Base-by-base conservation (phyloP, 2,888 invertebrate genomes). In the Amiota communis region DNA sequence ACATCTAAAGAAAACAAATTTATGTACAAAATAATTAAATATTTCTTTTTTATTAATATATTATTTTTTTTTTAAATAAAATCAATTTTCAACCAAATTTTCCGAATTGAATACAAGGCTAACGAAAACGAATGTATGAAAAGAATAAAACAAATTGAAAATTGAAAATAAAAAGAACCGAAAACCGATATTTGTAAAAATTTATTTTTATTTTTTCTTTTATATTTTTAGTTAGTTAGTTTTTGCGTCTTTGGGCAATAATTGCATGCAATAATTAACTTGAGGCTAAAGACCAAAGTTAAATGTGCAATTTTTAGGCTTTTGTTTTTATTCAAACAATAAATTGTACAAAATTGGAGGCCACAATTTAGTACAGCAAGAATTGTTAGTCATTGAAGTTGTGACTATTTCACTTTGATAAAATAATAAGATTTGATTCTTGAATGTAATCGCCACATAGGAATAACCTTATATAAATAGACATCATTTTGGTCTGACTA, bases 41-140 rank as follows among this genome's bases (percentile, higher is more conserved):
- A 6, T 6, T 36, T 36, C 6, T 36, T 36, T 36, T 36, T 36
- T n/a, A n/a, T 36, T 2, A 36, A 36, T 36, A 36, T 36, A 4
- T 36, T 36, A 53, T 53, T 10, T 53, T 53, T 57, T 57, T 57
- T 57, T 57, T 57, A 2, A 17, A 57, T 2, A 13, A 10, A 57
- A 57, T 57, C 2, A 57, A 13, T 64, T 48, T 48, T 23, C 17
- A 10, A 57, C 8, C 17, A 1, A 57, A 13, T 64, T 48, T 48
- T 23, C 17, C 49, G 23, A 67, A 67, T 51, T 67, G 67, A 67
- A 67, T 47, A 67, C 67, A 67, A 67, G 67, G 67, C 23, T 67
- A 51, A 17, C 20, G 13, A 23, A 49, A 57, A 20, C 47, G 46
- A 59, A 57, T 56, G 15, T 47, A 70, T 8, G 12, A 8, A 61